phyloP scores from a whole-genome alignment of 2,113 vertebrate species.

The Cyphomyrus plagiostoma region DNA sequence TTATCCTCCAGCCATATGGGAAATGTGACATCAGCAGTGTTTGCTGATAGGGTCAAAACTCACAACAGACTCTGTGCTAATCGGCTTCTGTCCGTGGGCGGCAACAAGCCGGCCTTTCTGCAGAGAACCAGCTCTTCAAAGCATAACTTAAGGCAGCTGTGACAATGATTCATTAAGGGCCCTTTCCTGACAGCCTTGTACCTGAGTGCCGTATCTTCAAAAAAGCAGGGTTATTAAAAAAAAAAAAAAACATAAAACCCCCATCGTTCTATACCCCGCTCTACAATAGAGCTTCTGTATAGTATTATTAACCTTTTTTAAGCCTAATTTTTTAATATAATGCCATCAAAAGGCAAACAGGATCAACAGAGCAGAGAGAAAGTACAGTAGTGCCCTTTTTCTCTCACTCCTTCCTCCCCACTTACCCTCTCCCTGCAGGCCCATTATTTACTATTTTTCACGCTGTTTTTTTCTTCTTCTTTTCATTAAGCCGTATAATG shows the following conservation, averaged over 20 bases:
- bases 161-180: conserved; percentile 60
- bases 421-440: conserved; percentile 33
- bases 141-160: conserved; percentile 40
- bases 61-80: neutral
- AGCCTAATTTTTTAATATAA: conserved; percentile 73
- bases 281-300: conserved; percentile 67
- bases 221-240: conserved; percentile 66
- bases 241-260: conserved; percentile 23
- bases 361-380: conserved; percentile 61
- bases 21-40: neutral
- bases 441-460: conserved; percentile 4
- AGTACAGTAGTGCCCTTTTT: conserved; percentile 58
- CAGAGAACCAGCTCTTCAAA: neutral
- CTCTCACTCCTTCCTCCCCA: conserved; percentile 2
- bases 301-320: conserved; percentile 58
- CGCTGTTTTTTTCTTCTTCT: conserved; percentile 27
- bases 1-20: neutral
- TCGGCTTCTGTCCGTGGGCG: neutral
- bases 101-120: neutral
- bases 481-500: conserved; percentile 1
- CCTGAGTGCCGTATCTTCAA: conserved; percentile 44
- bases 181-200: conserved; percentile 48
- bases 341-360: conserved; percentile 65
- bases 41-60: neutral
- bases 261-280: conserved; percentile 52